Conservation (phyloP, 1,140 invertebrate genomes). For the Drosophila arizonae region DNA sequence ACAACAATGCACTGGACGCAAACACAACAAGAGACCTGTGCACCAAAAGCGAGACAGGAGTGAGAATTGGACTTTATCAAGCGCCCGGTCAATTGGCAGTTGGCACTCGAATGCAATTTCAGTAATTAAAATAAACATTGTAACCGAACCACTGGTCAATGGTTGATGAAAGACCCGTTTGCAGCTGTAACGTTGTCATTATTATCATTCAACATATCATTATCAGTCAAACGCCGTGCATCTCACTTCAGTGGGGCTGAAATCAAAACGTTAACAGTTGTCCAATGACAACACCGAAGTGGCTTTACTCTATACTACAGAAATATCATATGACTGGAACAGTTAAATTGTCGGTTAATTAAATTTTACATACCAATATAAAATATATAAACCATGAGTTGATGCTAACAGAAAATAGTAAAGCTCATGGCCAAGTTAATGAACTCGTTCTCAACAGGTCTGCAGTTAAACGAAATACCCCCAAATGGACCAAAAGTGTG, state of each 20-base stretch:
- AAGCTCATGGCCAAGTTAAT: not conserved
- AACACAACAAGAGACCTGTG: slow-evolving; percentile 62
- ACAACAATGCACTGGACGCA: slow-evolving; percentile 63
- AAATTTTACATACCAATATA: too few relatives aligned
- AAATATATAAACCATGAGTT: too few relatives aligned
- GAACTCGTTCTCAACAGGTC: not conserved
- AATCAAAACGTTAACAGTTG: slow-evolving; percentile 52
- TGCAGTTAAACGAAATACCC: slow-evolving; percentile 6
- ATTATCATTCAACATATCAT: slow-evolving; percentile 67
- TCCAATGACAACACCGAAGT: not conserved
- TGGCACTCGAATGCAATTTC: slow-evolving; percentile 82
- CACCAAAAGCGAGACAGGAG: not conserved
- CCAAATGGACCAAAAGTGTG: slow-evolving; percentile 32
- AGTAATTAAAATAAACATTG: slow-evolving; percentile 82
- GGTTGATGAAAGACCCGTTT: slow-evolving; percentile 34
- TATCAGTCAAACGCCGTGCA: slow-evolving; percentile 36
- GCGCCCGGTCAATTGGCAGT: slow-evolving; percentile 49
- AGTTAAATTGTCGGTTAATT: not conserved
- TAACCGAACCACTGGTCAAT: slow-evolving; percentile 35
- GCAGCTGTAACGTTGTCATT: slow-evolving; percentile 59
- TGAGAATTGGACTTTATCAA: slow-evolving; percentile 20
- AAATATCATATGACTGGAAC: not conserved
- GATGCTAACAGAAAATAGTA: too few relatives aligned
- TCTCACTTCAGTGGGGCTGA: slow-evolving; percentile 48
- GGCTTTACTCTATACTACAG: slow-evolving; percentile 5